Conservation (phyloP, 2,888 invertebrate genomes). For the Resseliella maxima region DNA sequence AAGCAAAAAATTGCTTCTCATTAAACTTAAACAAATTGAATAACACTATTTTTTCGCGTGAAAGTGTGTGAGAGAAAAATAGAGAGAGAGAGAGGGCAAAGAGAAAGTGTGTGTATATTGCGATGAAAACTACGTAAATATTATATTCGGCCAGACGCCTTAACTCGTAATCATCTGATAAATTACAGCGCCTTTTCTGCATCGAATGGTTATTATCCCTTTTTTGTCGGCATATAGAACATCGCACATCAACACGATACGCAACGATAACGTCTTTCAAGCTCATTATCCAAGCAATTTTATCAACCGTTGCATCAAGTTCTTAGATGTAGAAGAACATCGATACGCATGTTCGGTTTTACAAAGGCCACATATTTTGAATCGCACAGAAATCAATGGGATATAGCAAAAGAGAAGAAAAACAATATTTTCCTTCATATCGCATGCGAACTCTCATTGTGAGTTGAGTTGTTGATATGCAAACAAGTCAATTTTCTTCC, state of each 20-base stretch:
- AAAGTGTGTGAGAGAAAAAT: too few species aligned
- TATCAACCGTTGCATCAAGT: slow-evolving; percentile 26
- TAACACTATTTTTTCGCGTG: too few species aligned
- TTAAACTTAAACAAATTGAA: too few species aligned
- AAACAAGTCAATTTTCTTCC: not conserved
- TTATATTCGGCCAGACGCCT: not conserved
- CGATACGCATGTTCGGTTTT: slow-evolving; percentile 39
- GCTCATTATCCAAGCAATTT: slow-evolving; percentile 50
- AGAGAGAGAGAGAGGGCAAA: too few species aligned
- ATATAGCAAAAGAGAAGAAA: too few species aligned
- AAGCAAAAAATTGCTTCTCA: too few species aligned
- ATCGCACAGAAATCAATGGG: not conserved
- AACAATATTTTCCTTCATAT: not conserved
- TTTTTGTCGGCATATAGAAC: not conserved
- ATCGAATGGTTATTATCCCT: not conserved
- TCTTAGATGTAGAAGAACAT: not conserved
- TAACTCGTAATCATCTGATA: slow-evolving; percentile 12
- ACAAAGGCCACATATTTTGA: not conserved
- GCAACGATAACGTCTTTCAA: slow-evolving; percentile 39
- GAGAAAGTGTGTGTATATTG: not conserved
- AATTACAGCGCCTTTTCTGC: slow-evolving; percentile 28
- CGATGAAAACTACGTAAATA: not conserved
- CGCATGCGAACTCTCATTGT: slow-evolving; percentile 13
- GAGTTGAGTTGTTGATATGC: slow-evolving; percentile 42
- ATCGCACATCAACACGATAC: not conserved